Base-by-base conservation (phyloP, 2,888 invertebrate genomes). In the Calameuta filiformis region DNA sequence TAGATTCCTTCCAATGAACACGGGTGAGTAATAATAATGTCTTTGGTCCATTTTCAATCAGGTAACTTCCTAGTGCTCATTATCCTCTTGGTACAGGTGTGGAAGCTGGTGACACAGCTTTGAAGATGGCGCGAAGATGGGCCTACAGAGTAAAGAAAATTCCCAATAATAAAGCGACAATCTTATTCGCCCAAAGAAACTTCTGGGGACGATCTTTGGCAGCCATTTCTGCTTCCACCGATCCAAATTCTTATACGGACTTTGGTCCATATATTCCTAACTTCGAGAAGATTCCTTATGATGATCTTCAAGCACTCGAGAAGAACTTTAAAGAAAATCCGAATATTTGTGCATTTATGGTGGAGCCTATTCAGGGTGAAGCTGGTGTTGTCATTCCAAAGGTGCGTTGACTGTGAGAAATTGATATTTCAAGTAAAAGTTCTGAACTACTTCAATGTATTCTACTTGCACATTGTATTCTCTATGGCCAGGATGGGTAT, bases 291-390 rank as follows among this genome's bases (percentile, higher is more conserved):
- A 93, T 97, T 35, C 96, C 96, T 0, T 97, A 95, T 90, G 94
- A 97, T 89, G 94, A 97, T 88, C 89, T 96, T 12, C 84, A 86
- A 1, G 95, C 95, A 12, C 91, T 97, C 11, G 96, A 97, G 92
- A 94, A 79, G 1, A 88, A 84, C 68, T 84, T 91, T 23, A 85
- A 87, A 56, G 92, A 94, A 83, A 94, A 97, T 87, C 95, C 95
- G 0, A 85, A 89, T 35, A 94, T 96, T 9, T 95, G 95, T 87
- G 97, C 95, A 0, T 97, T 96, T 89, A 97, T 97, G 97, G 94
- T 97, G 77, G 97, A 97, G 90, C 97, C 97, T 0, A 96, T 97
- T 83, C 97, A 97, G 91, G 97, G 97, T 3, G 97, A 97, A 92
- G 97, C 96, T 35, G 97, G 97, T 15, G 96, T 97, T 12, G 93